Base-by-base conservation (phyloP, 2,888 invertebrate genomes). In the Mesorhabditis sp. region DNA sequence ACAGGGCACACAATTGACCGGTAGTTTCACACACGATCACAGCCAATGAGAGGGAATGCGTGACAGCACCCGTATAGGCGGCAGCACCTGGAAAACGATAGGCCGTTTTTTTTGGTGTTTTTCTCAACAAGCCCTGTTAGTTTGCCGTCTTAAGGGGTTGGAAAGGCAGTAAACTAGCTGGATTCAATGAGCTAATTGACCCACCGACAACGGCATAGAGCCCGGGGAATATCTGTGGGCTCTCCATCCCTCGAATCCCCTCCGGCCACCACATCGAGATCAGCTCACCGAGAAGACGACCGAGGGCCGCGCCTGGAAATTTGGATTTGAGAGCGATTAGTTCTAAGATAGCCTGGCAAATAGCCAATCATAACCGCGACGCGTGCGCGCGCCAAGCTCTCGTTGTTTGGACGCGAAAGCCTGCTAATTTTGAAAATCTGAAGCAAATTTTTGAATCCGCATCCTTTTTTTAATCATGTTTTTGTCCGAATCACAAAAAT, bases 21-120 rank as follows among this genome's bases (percentile, higher is more conserved):
- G 96, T 97, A 91, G 97, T 92, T 88, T 97, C 97, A 87, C 95
- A 95, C 72, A 95, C 92, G 76, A 97, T 97, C 78, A 97, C 95
- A 77, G 95, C 93, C 65, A 96, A 95, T 2, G 95, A 95, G 61
- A 97, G 94, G 0, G 97, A 96, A 87, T 96, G 94, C 0, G 97
- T 97, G 10, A 96, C 95, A 3, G 94, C 93, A 3, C 95, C 96
- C 0, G 95, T 93, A 87, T 96, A 93, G 0, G 96, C 95, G 0
- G 87, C 87, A 7, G 88, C 88, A 0, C 95, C 96, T 0, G 65
- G 28, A 28, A 28, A 5, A n/a, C 42, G 28, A 28, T 28, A 28
- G 2, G 28, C 28, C 58, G 7, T n/a, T 2, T 50, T 13, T 2
- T 50, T 50, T 13, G 58, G n/a, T 50, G 7, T 13, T 50, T 10